Percentiles rank a stretch among this genome's conserved stretches.
Conservation (phyloP, 2,888 invertebrate genomes). For the Candidula unifasciata region DNA sequence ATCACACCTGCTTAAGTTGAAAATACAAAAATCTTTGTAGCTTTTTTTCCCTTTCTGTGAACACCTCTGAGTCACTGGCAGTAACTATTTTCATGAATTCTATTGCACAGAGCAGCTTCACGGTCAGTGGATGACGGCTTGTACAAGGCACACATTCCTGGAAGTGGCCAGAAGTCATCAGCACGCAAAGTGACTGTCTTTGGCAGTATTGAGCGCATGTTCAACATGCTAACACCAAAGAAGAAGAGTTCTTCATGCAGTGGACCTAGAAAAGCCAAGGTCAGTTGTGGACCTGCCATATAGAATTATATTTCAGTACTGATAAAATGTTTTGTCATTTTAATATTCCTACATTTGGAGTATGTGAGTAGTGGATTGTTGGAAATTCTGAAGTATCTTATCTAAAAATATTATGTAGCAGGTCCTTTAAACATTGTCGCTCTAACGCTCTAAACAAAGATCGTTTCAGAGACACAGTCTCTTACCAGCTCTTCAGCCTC, state of each 20-base stretch:
- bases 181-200: constrained; percentile 79
- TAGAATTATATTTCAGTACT: neutral
- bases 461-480: too few species aligned
- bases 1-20: too few species aligned
- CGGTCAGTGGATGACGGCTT: constrained; percentile 73
- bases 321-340: neutral
- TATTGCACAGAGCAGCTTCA: constrained; percentile 70
- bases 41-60: too few species aligned
- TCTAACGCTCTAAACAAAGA: too few species aligned
- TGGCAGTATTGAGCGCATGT: constrained; percentile 85
- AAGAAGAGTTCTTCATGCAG: constrained; percentile 72
- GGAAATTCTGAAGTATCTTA: too few species aligned
- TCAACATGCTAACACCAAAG: constrained; percentile 85
- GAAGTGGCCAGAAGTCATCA: constrained; percentile 55
- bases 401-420: too few species aligned
- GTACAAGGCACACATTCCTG: constrained; percentile 69
- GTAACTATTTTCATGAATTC: too few species aligned
- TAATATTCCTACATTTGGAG: too few species aligned
- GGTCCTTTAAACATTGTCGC: too few species aligned
- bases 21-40: too few species aligned
- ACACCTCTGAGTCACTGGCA: neutral
- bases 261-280: constrained; percentile 78
- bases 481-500: too few species aligned
- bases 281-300: constrained; percentile 53
- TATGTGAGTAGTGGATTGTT: too few species aligned